Evolutionary conservation across 2,113 vertebrate species (phyloP).

Genomic region (Felis catus): DNA sequence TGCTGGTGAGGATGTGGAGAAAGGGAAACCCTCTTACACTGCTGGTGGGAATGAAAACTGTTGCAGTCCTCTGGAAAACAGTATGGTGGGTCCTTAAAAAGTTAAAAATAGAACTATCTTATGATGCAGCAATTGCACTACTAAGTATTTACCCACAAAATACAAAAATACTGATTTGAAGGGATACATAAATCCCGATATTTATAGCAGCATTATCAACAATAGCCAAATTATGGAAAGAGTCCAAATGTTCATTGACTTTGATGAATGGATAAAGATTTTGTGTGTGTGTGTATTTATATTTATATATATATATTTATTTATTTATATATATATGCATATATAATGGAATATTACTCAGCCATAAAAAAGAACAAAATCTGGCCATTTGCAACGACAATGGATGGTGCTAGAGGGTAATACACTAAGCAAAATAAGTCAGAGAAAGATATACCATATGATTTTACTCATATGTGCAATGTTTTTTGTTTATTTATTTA

Average conservation of each 20-base stretch:
- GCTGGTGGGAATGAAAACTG: neutral
- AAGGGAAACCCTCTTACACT: neutral
- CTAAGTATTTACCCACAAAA: neutral
- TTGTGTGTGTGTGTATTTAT: too few species aligned
- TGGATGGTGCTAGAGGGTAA: neutral
- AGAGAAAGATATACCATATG: neutral
- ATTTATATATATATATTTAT: too few species aligned
- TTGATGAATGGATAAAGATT: neutral
- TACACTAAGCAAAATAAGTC: neutral
- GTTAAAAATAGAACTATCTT: neutral
- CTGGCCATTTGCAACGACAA: neutral
- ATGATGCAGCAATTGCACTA: neutral
- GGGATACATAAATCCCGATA: neutral
- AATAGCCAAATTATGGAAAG: neutral
- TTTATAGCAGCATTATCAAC: neutral
- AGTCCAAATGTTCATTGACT: neutral
- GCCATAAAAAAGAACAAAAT: neutral
- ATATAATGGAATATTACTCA: neutral
- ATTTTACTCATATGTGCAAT: neutral
- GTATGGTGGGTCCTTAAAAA: neutral
- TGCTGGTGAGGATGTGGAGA: neutral
- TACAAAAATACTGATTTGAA: neutral
- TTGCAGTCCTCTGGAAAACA: neutral
- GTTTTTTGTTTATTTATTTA: too few species aligned
- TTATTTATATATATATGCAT: too few species aligned